A percentile compares a stretch with the other conserved stretches of the same genome.
Conservation (phyloP, 2,113 vertebrate species). For the Amia ocellicauda region DNA sequence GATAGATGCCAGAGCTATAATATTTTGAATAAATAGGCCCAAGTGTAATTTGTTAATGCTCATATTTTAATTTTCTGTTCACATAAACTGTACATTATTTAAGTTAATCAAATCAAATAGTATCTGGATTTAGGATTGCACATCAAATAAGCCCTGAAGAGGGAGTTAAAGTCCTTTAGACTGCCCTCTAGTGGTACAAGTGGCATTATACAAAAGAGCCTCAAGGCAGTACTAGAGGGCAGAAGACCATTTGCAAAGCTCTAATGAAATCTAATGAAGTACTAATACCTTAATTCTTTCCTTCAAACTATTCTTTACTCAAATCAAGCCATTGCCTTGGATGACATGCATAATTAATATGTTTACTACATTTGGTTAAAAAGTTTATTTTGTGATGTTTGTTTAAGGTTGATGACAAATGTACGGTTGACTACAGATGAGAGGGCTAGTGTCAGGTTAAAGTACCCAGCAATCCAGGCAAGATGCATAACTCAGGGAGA, state of each 20-base stretch:
- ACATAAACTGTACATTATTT: too few relatives aligned
- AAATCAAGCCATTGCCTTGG: slow-evolving; percentile 10
- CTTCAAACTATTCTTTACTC: slow-evolving; percentile 15
- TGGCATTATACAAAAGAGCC: neutral
- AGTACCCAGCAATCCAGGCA: neutral
- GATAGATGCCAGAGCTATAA: too few relatives aligned
- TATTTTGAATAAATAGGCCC: too few relatives aligned
- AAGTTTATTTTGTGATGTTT: neutral
- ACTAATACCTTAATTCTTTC: slow-evolving; percentile 17
- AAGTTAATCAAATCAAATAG: too few relatives aligned
- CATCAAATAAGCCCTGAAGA: too few relatives aligned
- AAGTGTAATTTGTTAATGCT: too few relatives aligned
- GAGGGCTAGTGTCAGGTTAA: slow-evolving; percentile 20
- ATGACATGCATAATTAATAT: slow-evolving; percentile 33
- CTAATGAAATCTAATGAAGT: too few relatives aligned
- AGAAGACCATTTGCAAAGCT: slow-evolving; percentile 10
- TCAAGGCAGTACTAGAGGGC: neutral
- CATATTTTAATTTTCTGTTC: too few relatives aligned
- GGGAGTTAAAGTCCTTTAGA: too few relatives aligned
- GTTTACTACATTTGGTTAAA: slow-evolving; percentile 30
- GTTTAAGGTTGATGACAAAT: slow-evolving; percentile 21
- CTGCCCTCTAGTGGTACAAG: slow-evolving; percentile 9
- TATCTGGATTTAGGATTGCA: too few relatives aligned
- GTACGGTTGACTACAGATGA: slow-evolving; percentile 25
- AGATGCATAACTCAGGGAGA: too few relatives aligned